A percentile compares a stretch with the other conserved stretches of the same genome.
These are phyloP conservation scores for Psittacara wagleri DNA, from an alignment of 2,113 vertebrate species.

Conservation along the genomic window DNA sequence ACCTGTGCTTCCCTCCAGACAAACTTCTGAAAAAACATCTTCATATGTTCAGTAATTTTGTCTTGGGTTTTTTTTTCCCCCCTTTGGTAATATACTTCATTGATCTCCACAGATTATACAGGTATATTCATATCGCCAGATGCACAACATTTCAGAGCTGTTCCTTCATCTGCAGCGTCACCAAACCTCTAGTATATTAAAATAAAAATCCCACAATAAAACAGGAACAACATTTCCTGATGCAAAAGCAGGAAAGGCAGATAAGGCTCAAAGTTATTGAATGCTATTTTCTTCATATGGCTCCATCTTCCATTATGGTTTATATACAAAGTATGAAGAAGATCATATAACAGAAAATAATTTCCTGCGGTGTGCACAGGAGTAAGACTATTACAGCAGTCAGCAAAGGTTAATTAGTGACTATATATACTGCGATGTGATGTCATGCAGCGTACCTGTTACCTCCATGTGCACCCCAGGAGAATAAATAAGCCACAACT, in stretches of 20 bases:
- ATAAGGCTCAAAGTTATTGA: rapidly evolving
- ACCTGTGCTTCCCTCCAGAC: rapidly evolving
- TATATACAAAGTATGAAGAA: not conserved
- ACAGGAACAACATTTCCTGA: not conserved
- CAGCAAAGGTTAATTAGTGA: not conserved
- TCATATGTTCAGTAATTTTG: not conserved
- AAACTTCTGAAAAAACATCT: too few species aligned
- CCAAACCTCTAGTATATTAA: rapidly evolving
- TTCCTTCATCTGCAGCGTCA: not conserved
- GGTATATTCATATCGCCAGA: not conserved
- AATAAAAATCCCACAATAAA: not conserved
- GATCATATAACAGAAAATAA: not conserved
- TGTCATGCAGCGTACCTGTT: not conserved
- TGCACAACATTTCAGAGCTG: not conserved
- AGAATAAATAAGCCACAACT: not conserved
- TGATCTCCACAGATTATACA: not conserved
- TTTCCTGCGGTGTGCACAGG: not conserved
- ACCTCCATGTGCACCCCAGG: not conserved
- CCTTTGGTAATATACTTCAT: rapidly evolving
- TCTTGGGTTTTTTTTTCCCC: rapidly evolving
- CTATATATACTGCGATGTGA: not conserved
- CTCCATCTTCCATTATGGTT: not conserved
- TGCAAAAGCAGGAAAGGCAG: not conserved
- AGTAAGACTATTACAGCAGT: not conserved
- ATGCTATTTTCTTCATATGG: not conserved